Evolutionary conservation across 1,140 invertebrate genomes (phyloP).

Genomic region (Teleopsis dalmanni): DNA sequence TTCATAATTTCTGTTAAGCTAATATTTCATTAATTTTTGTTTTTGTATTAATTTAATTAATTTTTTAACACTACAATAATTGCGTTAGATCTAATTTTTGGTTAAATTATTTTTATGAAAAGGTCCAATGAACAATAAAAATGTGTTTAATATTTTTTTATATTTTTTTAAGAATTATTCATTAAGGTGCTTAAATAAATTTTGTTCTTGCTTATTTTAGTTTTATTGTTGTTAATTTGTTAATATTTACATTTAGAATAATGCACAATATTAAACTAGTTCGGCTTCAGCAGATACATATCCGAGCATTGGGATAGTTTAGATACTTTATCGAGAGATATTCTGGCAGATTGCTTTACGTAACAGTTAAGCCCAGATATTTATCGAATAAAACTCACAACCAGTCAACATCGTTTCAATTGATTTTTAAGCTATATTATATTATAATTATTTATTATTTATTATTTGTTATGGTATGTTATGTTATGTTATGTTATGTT

Average conservation of each 20-base stretch:
- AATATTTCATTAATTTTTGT: slow-evolving; percentile 1
- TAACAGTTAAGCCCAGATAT: slow-evolving; percentile 12
- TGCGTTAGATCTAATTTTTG: not conserved
- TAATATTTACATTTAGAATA: slow-evolving; percentile 41
- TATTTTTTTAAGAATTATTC: not conserved
- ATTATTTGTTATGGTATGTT: too few relatives aligned
- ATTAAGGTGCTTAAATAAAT: slow-evolving; percentile 2
- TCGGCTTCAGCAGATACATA: slow-evolving; percentile 18
- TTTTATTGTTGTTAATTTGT: slow-evolving; percentile 10
- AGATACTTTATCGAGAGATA: too few relatives aligned
- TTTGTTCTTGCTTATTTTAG: slow-evolving; percentile 6
- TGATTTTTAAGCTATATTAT: slow-evolving; percentile 6
- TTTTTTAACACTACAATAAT: not conserved
- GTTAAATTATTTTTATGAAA: slow-evolving; percentile 1
- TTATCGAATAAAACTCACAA: slow-evolving; percentile 25
- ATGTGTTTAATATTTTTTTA: slow-evolving; percentile 1
- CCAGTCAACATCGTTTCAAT: slow-evolving; percentile 22
- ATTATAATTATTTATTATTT: not conserved
- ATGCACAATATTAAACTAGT: slow-evolving; percentile 30
- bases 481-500: too few relatives aligned
- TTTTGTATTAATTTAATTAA: slow-evolving; percentile 7
- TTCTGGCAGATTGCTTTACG: not conserved
- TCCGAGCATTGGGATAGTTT: slow-evolving; percentile 9
- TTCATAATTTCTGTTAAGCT: not conserved
- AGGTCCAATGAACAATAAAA: slow-evolving; percentile 7